Evolutionary conservation across 1,140 invertebrate species (phyloP).

Genomic region (Dreissena rostriformis): DNA sequence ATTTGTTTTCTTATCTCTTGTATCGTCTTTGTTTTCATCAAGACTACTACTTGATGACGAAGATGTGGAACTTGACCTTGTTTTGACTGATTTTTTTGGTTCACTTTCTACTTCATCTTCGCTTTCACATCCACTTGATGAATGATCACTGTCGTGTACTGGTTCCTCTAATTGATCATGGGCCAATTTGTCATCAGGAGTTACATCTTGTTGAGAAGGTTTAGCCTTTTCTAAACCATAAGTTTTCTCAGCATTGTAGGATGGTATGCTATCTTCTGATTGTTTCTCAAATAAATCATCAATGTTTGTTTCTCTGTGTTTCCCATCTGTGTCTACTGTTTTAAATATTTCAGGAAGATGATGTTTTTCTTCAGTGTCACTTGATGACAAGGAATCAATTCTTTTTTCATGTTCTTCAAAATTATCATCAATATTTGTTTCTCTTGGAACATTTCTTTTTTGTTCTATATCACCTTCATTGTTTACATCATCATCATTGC

Average conservation of each 20-base stretch:
- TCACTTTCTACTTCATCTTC: neutral
- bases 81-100: neutral
- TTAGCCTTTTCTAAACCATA: neutral
- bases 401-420: neutral
- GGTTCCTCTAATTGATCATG: neutral
- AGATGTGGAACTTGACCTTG: neutral
- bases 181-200: neutral
- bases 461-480: neutral
- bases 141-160: neutral
- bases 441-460: neutral
- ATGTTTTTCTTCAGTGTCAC: neutral
- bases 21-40: neutral
- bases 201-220: neutral
- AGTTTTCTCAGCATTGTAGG: neutral
- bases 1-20: neutral
- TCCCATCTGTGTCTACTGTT: neutral
- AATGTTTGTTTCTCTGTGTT: neutral
- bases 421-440: conserved; percentile 19
- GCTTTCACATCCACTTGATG: conserved; percentile 13
- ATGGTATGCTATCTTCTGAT: neutral
- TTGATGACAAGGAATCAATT: neutral
- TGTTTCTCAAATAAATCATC: conserved; percentile 12
- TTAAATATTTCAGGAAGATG: neutral
- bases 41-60: neutral
- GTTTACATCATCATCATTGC: neutral